These are phyloP conservation scores for Aphrophora alni DNA, from an alignment of 2,888 invertebrate genomes.

Conservation along the genomic window DNA sequence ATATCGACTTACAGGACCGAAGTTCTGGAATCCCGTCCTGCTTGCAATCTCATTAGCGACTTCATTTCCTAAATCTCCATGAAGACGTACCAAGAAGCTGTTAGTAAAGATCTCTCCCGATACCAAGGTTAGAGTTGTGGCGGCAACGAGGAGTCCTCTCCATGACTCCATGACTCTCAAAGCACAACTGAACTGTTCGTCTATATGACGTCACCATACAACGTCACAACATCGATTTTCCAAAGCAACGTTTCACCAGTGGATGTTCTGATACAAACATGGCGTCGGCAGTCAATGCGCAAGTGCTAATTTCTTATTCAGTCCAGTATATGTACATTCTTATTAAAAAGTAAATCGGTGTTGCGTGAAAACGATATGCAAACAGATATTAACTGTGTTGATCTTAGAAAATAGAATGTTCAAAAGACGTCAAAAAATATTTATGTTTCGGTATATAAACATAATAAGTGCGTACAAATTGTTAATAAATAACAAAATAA, in stretches of 20 bases:
- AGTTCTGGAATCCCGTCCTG: constrained; percentile 91
- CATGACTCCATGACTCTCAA: constrained; percentile 30
- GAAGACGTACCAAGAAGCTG: constrained; percentile 91
- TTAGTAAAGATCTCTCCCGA: constrained; percentile 85
- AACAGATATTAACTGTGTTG: neutral
- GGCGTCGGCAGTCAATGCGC: neutral
- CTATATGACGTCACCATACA: neutral
- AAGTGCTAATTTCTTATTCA: neutral
- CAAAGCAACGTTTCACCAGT: neutral
- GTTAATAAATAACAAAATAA: too few species aligned
- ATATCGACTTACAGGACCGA: constrained; percentile 87
- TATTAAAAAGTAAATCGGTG: constrained; percentile 5
- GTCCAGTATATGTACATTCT: neutral
- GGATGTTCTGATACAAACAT: neutral
- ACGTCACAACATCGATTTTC: constrained; percentile 2
- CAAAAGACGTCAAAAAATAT: too few species aligned
- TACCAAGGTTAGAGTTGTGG: constrained; percentile 48
- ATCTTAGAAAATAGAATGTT: too few species aligned
- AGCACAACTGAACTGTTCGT: constrained; percentile 24
- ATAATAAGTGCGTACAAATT: too few species aligned
- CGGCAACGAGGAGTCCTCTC: constrained; percentile 44
- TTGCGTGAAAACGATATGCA: neutral
- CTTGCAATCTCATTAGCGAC: constrained; percentile 83
- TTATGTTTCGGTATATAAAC: too few species aligned
- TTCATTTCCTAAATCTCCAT: constrained; percentile 75